These are phyloP conservation scores for Benitochromis conjunctus DNA, from an alignment of 2,113 vertebrate species.

Conservation along the genomic window DNA sequence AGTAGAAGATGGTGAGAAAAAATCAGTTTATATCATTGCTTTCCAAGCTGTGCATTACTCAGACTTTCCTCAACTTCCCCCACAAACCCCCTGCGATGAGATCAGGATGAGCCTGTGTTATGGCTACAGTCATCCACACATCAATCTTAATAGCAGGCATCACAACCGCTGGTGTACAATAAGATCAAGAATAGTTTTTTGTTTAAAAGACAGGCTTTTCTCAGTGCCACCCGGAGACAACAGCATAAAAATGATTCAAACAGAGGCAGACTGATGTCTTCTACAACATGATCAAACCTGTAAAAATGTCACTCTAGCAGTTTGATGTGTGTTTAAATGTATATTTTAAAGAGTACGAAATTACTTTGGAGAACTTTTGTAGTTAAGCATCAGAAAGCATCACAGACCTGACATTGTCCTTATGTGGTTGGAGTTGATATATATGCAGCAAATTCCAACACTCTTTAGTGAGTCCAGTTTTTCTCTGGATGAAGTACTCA, in stretches of 20 bases:
- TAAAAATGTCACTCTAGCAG: neutral
- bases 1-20: neutral
- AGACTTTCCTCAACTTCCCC: constrained; percentile 32
- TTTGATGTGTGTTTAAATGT: neutral
- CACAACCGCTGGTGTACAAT: constrained; percentile 21
- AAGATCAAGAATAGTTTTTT: constrained; percentile 35
- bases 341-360: neutral
- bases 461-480: constrained; percentile 1
- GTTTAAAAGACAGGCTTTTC: constrained; percentile 30
- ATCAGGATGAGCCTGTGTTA: constrained; percentile 43
- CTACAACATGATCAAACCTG: neutral
- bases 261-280: neutral
- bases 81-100: constrained; percentile 5
- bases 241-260: neutral
- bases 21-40: constrained; percentile 3
- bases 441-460: neutral
- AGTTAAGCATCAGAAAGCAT: neutral
- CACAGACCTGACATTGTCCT: neutral
- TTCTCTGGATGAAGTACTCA: constrained; percentile 8
- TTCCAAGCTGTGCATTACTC: constrained; percentile 17
- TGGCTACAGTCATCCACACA: constrained; percentile 46
- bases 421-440: neutral
- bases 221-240: constrained; percentile 8
- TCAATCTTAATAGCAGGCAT: constrained; percentile 5
- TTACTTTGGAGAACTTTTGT: neutral